phyloP scores from a whole-genome alignment of 2,113 vertebrate genomes.

The Cyanistes caeruleus region DNA sequence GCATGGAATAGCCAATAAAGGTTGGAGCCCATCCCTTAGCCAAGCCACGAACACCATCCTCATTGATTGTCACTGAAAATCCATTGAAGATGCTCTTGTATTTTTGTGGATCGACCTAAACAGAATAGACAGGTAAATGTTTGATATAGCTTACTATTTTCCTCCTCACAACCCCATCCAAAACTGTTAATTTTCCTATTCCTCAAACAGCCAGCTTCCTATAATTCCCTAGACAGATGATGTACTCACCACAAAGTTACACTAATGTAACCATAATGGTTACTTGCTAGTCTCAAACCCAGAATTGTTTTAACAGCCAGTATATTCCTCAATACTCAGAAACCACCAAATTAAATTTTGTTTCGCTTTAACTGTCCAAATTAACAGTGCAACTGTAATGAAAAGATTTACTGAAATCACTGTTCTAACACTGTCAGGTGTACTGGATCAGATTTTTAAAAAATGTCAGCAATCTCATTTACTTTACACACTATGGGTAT shows the following conservation, averaged over 20 bases:
- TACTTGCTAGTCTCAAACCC: background rate
- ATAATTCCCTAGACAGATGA: background rate
- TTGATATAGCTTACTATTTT: background rate
- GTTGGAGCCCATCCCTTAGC: slow-evolving; percentile 98
- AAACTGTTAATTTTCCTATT: background rate
- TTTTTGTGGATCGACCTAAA: slow-evolving; percentile 92
- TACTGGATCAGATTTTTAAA: background rate
- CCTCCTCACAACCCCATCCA: accelerated
- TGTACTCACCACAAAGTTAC: background rate
- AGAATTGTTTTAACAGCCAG: background rate
- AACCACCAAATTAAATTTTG: background rate
- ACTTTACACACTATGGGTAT: accelerated
- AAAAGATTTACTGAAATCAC: background rate
- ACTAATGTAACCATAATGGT: background rate
- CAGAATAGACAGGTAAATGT: background rate
- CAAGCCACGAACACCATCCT: slow-evolving; percentile 93
- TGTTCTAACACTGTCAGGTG: background rate
- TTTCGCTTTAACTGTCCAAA: background rate
- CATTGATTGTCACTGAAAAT: slow-evolving; percentile 88
- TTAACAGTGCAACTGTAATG: accelerated
- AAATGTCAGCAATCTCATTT: background rate
- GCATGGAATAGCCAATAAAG: slow-evolving; percentile 97
- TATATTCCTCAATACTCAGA: background rate
- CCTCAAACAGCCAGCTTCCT: background rate
- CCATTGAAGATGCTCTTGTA: slow-evolving; percentile 96